A percentile compares a stretch with the other conserved stretches of the same genome.
Evolutionary conservation across 2,113 vertebrate genomes (phyloP).

Genomic region (Oxyruncus cristatus): DNA sequence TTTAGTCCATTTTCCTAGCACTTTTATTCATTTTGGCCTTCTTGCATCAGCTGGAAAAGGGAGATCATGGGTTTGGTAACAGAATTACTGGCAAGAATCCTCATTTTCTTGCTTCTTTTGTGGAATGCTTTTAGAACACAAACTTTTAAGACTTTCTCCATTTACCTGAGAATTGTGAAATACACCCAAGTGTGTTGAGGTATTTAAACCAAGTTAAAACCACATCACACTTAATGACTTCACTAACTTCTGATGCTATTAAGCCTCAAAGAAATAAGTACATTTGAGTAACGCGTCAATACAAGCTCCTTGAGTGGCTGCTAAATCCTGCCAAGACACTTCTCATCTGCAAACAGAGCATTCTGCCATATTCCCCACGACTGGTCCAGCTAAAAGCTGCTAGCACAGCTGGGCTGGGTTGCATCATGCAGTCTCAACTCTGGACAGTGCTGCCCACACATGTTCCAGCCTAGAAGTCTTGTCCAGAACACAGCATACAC

Average conservation of each 20-base stretch:
- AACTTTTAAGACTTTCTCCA: neutral
- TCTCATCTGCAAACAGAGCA: neutral
- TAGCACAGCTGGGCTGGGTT: neutral
- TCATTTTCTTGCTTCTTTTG: constrained; percentile 7
- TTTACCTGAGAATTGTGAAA: neutral
- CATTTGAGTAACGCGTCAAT: neutral
- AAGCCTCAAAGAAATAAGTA: neutral
- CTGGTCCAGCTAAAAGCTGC: neutral
- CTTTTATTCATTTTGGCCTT: constrained; percentile 2
- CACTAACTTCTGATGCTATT: neutral
- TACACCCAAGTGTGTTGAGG: neutral
- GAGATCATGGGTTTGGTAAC: neutral
- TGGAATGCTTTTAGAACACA: neutral
- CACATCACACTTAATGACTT: neutral
- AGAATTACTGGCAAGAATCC: constrained; percentile 24
- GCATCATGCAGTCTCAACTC: too few relatives aligned
- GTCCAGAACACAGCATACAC: neutral
- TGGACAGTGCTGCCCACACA: neutral
- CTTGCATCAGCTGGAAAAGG: constrained; percentile 24
- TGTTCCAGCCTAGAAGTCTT: neutral
- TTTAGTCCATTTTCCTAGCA: neutral
- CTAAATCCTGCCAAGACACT: neutral
- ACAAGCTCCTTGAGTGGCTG: neutral
- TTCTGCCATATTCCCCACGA: neutral
- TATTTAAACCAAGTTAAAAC: neutral